phyloP scores from a whole-genome alignment of 2,113 vertebrate genomes.

The Isurus oxyrinchus region DNA sequence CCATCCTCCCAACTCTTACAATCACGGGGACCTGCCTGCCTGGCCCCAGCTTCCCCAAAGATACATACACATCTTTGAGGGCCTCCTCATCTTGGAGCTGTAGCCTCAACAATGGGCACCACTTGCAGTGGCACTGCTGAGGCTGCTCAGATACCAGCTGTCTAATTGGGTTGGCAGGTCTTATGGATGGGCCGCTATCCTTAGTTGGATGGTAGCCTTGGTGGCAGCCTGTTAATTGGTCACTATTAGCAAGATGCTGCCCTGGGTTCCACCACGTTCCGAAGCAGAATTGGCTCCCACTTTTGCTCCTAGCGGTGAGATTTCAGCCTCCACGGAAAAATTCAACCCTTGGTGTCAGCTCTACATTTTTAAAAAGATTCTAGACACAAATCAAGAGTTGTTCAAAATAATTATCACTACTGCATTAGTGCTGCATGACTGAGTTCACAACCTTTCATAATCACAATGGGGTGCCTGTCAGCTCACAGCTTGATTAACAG shows the following conservation, averaged over 20 bases:
- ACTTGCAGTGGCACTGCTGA: background rate
- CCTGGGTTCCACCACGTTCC: no score
- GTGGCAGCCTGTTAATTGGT: background rate
- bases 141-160: background rate
- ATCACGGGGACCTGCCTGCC: background rate
- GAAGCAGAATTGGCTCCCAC: background rate
- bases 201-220: background rate
- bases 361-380: background rate
- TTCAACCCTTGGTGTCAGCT: background rate
- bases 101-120: background rate
- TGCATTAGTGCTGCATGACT: no score
- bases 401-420: background rate
- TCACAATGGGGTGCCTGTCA: no score
- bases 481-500: no score
- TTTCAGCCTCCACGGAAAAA: background rate
- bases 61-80: background rate
- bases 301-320: background rate
- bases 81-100: background rate
- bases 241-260: background rate
- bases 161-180: background rate
- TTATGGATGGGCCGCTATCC: background rate
- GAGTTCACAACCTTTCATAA: no score
- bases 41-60: background rate
- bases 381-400: background rate
- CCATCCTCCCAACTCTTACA: no score